phyloP scores from a whole-genome alignment of 2,113 vertebrate genomes.

The Python bivittatus region DNA sequence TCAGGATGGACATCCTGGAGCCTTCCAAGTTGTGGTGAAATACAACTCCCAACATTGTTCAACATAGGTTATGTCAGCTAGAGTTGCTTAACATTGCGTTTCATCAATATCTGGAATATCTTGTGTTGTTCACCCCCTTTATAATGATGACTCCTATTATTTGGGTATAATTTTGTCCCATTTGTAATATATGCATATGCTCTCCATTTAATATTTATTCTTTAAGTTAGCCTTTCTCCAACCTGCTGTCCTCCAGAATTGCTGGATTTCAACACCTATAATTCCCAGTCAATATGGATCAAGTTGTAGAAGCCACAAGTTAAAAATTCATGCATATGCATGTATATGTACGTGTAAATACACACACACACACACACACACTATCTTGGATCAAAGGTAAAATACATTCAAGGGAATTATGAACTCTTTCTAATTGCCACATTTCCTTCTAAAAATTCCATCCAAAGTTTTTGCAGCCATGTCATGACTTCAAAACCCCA shows the following conservation, averaged over 20 bases:
- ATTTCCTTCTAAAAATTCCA: constrained; percentile 2
- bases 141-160: neutral
- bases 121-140: neutral
- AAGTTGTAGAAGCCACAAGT: neutral
- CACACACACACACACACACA: no score
- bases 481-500: constrained; percentile 12
- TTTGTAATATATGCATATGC: neutral
- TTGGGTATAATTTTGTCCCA: neutral
- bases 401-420: neutral
- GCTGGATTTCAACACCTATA: neutral
- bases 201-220: neutral
- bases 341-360: no score
- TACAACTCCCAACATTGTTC: neutral
- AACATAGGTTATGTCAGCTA: neutral
- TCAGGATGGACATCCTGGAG: neutral
- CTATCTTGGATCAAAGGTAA: neutral
- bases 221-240: neutral
- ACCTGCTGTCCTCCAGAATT: neutral
- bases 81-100: neutral
- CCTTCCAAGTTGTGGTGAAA: neutral
- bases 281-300: neutral
- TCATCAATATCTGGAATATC: neutral
- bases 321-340: neutral
- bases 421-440: neutral
- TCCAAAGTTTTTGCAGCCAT: constrained; percentile 15